Evolutionary conservation across 2,888 invertebrate species (phyloP).

Genomic region (Boloria euphrosyne): DNA sequence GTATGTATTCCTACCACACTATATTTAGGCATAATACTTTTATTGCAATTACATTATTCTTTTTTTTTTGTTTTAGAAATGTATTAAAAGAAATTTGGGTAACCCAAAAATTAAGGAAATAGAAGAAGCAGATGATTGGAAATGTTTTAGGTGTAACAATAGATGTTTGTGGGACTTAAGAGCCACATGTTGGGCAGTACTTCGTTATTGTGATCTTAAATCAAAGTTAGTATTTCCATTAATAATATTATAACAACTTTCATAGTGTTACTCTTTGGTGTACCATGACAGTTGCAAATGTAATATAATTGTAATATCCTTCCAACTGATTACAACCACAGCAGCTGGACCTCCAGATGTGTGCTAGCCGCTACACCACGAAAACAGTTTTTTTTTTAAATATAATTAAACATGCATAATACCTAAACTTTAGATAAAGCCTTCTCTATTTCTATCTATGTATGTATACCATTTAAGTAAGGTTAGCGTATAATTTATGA

Average conservation of each 20-base stretch:
- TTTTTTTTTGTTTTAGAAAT: conserved; percentile 81
- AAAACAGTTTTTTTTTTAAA: no score
- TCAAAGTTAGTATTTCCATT: conserved; percentile 66
- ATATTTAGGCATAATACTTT: background rate
- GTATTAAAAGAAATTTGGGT: conserved; percentile 88
- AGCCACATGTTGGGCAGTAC: conserved; percentile 87
- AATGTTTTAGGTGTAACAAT: conserved; percentile 88
- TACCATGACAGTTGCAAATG: no score
- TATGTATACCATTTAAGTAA: no score
- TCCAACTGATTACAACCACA: no score
- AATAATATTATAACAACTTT: background rate
- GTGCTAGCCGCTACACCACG: no score
- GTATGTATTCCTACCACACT: conserved; percentile 54
- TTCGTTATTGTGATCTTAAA: conserved; percentile 85
- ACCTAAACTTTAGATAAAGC: no score
- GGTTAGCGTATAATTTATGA: no score
- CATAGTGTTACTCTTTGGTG: no score
- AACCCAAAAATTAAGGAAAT: conserved; percentile 85
- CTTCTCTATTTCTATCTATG: no score
- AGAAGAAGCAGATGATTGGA: conserved; percentile 90
- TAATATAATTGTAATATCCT: no score
- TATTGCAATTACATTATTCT: background rate
- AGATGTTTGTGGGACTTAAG: conserved; percentile 85
- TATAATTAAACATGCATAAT: no score
- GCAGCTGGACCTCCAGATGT: no score